These are phyloP conservation scores for Microtus richardsoni DNA, from an alignment of 2,113 vertebrate genomes.

Conservation along the genomic window DNA sequence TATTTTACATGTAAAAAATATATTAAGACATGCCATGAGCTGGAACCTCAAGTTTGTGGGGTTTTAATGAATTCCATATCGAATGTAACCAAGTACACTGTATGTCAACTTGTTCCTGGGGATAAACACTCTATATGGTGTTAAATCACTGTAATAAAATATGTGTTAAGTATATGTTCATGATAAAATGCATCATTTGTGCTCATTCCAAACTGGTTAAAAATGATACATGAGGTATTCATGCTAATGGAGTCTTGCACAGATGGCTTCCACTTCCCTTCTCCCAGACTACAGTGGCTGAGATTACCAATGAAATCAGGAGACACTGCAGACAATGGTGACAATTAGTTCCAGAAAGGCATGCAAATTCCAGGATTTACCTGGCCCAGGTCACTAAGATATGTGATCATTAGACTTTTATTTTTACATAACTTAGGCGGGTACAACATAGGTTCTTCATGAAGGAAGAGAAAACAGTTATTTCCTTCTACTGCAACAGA, in stretches of 20 bases:
- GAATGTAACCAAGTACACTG: not conserved
- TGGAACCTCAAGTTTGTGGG: not conserved
- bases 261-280: not conserved
- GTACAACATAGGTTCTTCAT: not conserved
- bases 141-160: not conserved
- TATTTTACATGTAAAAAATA: not conserved
- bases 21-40: not conserved
- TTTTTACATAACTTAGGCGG: not conserved
- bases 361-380: not conserved
- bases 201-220: not conserved
- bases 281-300: not conserved
- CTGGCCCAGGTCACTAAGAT: not conserved
- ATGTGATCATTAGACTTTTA: not conserved
- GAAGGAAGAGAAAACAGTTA: not conserved
- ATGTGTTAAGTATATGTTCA: not conserved
- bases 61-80: slow-evolving; percentile 22
- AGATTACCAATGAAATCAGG: not conserved
- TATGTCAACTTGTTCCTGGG: not conserved
- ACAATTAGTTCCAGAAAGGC: not conserved
- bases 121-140: not conserved
- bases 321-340: not conserved
- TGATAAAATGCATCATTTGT: not conserved
- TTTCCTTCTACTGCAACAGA: not conserved
- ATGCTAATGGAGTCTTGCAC: not conserved
- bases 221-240: not conserved